Evolutionary conservation across 2,888 invertebrate genomes (phyloP), one percentile per base, ranked within the genome.

Genomic region (Ceramica pisi): DNA sequence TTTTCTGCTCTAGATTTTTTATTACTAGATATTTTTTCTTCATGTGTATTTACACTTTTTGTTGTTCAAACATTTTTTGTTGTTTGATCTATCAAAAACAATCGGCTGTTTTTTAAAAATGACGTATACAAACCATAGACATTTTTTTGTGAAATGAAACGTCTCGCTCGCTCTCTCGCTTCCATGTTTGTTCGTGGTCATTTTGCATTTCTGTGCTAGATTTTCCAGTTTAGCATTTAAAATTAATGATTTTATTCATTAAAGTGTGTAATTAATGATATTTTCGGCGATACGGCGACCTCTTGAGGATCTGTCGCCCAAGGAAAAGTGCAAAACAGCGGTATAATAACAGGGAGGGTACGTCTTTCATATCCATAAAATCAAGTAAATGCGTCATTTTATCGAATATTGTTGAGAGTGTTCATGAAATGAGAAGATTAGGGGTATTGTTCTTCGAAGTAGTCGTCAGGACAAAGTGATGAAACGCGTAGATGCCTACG

Each of bases 171-270:
- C 92, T 93, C 93, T 92, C 92, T 93, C 91, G 93, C 95, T 94
- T 96, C 96, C 96, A 96, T 96, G 96, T 96, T 96, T 95, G 95
- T 96, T 96, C 96, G 95, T 95, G 93, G 94, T 95, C 93, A 94
- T 94, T 95, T 94, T 92, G 92, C 94, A 93, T 94, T 94, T 94
- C 92, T 93, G 93, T 93, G 92, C 92, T 95, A 95, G 91, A 94
- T 94, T 95, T 95, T 94, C 92, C 91, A 93, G 92, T 93, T 94
- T 93, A 92, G 87, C 91, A 87, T 91, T 91, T 90, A 90, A 89
- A 92, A 92, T 94, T 94, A 92, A 91, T 94, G 94, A 91, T 94
- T 93, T 90, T 91, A 91, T 90, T 92, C 87, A 75, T 91, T 85
- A 83, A 88, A 92, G 91, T 92, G 95, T 94, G 94, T 95, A 93